Percentiles rank a stretch among this genome's conserved stretches.
Evolutionary conservation across 2,888 invertebrate species (phyloP).

Genomic region (Chaetoderma sp.): DNA sequence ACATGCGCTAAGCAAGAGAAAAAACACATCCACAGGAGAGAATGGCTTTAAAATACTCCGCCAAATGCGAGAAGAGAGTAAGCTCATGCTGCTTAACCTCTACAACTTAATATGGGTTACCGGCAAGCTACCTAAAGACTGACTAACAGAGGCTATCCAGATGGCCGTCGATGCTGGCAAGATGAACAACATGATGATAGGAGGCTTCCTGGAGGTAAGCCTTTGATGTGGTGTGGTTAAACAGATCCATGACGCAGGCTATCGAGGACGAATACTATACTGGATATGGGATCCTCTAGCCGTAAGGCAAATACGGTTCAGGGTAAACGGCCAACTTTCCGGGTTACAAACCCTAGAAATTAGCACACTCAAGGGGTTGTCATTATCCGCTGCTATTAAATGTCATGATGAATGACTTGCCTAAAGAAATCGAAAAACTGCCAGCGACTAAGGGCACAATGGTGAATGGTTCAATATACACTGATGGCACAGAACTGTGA

Average conservation of each 20-base stretch:
- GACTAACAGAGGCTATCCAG: neutral
- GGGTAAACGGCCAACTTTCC: neutral
- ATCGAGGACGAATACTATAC: neutral
- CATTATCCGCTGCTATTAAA: neutral
- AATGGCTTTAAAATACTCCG: neutral
- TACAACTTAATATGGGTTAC: neutral
- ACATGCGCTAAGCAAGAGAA: neutral
- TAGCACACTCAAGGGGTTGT: neutral
- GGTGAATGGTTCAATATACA: neutral
- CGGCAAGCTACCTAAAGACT: neutral
- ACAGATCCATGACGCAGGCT: neutral
- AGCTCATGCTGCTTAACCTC: neutral
- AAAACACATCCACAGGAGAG: conserved; percentile 1
- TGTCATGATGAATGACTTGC: neutral
- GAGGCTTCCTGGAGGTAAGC: neutral
- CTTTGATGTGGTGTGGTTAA: neutral
- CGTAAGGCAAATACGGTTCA: neutral
- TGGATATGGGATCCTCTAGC: neutral
- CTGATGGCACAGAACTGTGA: neutral
- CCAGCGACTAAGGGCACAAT: no score
- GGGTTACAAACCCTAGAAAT: neutral
- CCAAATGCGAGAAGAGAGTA: neutral
- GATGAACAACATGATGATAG: neutral
- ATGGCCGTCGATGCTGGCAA: neutral
- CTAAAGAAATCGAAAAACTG: neutral